These are phyloP conservation scores for Andricus quercusramuli DNA, from an alignment of 2,888 invertebrate genomes.

Conservation along the genomic window DNA sequence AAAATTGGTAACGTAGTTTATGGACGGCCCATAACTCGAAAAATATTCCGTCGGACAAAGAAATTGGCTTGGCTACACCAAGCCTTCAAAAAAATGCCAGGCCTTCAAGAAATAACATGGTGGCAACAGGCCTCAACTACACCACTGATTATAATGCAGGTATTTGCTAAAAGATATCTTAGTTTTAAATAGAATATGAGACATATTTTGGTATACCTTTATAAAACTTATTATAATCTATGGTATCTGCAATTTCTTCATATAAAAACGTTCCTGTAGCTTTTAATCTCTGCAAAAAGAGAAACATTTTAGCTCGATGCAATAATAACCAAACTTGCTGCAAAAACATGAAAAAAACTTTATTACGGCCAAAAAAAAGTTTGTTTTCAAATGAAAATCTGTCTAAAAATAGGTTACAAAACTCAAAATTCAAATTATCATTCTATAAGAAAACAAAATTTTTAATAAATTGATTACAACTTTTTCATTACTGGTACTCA, in stretches of 20 bases:
- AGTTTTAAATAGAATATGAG: not conserved
- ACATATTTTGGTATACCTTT: constrained; percentile 63
- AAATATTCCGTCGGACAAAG: too few species aligned
- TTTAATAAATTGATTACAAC: not conserved
- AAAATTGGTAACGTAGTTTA: too few species aligned
- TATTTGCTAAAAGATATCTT: not conserved
- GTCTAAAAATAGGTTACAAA: not conserved
- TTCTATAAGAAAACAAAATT: not conserved
- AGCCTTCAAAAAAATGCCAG: too few species aligned
- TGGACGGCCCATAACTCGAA: too few species aligned
- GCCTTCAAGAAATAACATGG: too few species aligned
- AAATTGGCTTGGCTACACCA: too few species aligned
- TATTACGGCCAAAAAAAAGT: not conserved
- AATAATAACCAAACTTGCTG: too few species aligned
- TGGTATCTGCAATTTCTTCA: constrained; percentile 85
- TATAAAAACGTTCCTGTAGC: constrained; percentile 85
- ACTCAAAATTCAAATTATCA: not conserved
- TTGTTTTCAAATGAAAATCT: not conserved
- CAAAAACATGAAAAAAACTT: too few species aligned
- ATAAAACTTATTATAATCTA: constrained; percentile 86
- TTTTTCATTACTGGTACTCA: not conserved
- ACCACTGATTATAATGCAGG: too few species aligned
- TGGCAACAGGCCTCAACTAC: too few species aligned
- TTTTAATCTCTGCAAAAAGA: constrained; percentile 78
- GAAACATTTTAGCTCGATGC: not conserved